phyloP scores from a whole-genome alignment of 2,113 vertebrate species.

The Mirounga angustirostris region DNA sequence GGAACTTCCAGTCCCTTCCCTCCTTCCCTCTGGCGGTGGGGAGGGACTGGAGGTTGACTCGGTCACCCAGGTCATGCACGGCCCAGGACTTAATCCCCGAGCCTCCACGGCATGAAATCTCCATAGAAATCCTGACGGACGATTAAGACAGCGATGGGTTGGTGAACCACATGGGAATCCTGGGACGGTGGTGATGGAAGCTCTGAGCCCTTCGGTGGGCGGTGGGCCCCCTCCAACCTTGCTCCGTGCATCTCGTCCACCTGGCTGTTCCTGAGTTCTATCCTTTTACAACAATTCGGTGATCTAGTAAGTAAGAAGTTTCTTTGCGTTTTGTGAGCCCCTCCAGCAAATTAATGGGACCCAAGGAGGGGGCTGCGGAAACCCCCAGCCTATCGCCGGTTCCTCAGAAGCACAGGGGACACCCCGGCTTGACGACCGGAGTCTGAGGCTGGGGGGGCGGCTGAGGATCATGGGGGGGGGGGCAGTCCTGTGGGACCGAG shows the following conservation, averaged over 20 bases:
- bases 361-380: background rate
- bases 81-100: background rate
- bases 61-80: background rate
- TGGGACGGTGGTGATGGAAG: background rate
- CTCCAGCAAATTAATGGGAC: background rate
- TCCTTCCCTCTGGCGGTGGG: background rate
- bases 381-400: rapidly evolving
- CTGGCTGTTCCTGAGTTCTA: background rate
- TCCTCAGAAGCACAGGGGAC: background rate
- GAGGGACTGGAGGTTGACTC: background rate
- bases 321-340: background rate
- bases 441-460: no score
- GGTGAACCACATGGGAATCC: background rate
- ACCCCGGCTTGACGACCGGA: background rate
- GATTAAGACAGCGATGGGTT: background rate
- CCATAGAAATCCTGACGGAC: background rate
- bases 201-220: background rate
- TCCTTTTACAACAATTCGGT: background rate
- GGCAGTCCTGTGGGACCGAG: background rate
- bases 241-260: background rate
- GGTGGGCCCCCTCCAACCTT: no score
- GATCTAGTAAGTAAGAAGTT: background rate
- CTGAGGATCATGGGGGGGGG: background rate
- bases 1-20: background rate
- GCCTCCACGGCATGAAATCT: background rate